These are phyloP conservation scores for Calameuta idolon DNA, from an alignment of 2,888 invertebrate species.

Conservation along the genomic window DNA sequence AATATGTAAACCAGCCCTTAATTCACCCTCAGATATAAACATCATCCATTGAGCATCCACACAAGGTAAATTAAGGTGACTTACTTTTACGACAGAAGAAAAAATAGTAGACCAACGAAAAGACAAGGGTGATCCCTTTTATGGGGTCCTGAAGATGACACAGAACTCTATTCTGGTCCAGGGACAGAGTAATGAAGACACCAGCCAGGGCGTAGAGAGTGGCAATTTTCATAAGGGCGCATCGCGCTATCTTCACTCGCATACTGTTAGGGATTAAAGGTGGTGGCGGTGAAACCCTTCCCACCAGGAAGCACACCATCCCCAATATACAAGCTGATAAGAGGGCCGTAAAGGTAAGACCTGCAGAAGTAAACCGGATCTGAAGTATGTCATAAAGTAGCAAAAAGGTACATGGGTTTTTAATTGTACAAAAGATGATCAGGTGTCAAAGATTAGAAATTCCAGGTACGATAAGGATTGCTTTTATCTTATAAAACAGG, in stretches of 20 bases:
- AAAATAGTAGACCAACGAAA: conserved; percentile 72
- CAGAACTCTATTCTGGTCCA: conserved; percentile 70
- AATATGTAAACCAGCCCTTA: background rate
- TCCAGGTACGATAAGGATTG: background rate
- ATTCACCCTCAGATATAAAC: background rate
- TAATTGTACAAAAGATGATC: background rate
- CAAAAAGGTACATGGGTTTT: background rate
- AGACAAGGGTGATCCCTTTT: conserved; percentile 71
- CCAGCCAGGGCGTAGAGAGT: conserved; percentile 66
- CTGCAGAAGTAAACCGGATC: conserved; percentile 26
- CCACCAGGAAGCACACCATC: conserved; percentile 43
- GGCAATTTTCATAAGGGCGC: conserved; percentile 65
- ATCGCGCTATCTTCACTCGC: conserved; percentile 63
- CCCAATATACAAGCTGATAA: conserved; percentile 51
- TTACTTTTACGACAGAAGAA: conserved; percentile 73
- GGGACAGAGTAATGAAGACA: conserved; percentile 68
- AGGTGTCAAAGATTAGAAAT: background rate
- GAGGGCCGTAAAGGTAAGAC: conserved; percentile 56
- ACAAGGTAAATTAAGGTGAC: conserved; percentile 36
- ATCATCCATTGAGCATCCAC: background rate
- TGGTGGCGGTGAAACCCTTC: conserved; percentile 52
- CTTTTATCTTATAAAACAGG: background rate
- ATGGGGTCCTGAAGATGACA: conserved; percentile 75
- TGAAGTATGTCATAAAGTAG: background rate
- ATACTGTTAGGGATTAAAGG: conserved; percentile 56